Conservation (phyloP, 2,888 invertebrate genomes). For the Trilocha varians region DNA sequence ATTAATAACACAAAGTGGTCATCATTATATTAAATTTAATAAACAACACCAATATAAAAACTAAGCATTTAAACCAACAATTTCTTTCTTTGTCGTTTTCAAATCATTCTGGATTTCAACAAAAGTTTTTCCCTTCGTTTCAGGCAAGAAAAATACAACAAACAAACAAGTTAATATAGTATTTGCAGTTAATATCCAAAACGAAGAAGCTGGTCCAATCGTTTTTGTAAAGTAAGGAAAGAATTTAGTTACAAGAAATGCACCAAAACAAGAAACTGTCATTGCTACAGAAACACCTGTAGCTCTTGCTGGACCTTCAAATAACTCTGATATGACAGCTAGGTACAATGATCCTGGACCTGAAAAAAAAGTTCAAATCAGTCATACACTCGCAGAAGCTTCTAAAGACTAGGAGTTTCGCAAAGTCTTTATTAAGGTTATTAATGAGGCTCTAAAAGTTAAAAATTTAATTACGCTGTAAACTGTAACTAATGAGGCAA, state of each 20-base stretch:
- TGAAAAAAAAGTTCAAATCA: slow-evolving; percentile 7
- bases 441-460: too few relatives aligned
- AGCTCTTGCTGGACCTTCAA: slow-evolving; percentile 19
- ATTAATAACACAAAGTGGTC: too few relatives aligned
- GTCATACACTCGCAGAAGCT: too few relatives aligned
- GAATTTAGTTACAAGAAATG: slow-evolving; percentile 18
- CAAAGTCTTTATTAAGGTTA: too few relatives aligned
- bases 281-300: slow-evolving; percentile 15
- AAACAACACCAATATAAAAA: too few relatives aligned
- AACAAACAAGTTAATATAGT: slow-evolving; percentile 13
- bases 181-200: slow-evolving; percentile 15
- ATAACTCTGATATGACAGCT: slow-evolving; percentile 19
- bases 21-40: too few relatives aligned
- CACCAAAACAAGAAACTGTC: slow-evolving; percentile 6
- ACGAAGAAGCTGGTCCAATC: slow-evolving; percentile 18
- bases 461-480: too few relatives aligned
- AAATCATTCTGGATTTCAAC: slow-evolving; percentile 17
- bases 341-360: slow-evolving; percentile 20
- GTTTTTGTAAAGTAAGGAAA: slow-evolving; percentile 13
- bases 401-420: too few relatives aligned
- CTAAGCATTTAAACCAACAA: too few relatives aligned
- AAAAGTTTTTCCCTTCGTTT: slow-evolving; percentile 22
- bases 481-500: too few relatives aligned
- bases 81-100: neutral
- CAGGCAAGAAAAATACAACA: slow-evolving; percentile 17